Evolutionary conservation across 2,113 vertebrate species (phyloP), one percentile per base, ranked within the genome.

Genomic region (Pavo muticus): DNA sequence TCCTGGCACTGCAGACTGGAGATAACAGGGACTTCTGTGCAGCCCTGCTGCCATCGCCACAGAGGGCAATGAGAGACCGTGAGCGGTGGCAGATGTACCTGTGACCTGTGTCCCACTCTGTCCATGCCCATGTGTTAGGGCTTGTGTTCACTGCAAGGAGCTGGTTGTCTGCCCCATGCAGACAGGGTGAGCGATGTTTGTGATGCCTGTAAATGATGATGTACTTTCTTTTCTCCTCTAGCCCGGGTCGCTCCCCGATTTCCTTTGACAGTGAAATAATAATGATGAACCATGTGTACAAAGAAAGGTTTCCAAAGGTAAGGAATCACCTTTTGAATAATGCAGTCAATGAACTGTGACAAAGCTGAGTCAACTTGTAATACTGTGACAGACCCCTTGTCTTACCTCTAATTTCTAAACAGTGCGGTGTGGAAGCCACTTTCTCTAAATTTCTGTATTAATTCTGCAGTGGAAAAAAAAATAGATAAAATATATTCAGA

Each of bases 231-330:
- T 95, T 97, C 44, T 97, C 79, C 78, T 95, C 82, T 94, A 99
- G 99, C 95, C 99, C 99, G 44, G 99, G 99, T 56, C 99, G 99
- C 76, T 99, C 99, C 63, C 99, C 99, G 6, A 97, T 99, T 97
- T 99, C 98, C 89, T 99, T 99, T 93, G 99, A 99, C 97, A 99
- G 99, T 95, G 99, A 99, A 98, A 99, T 99, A 94, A 98, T 99
- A 97, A 99, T 99, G 99, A 99, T 99, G 99, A 99, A 99, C 98
- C 99, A 99, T 97, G 99, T 99, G 70, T 99, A 99, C 98, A 99
- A 99, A 97, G 99, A 99, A 97, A 98, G 99, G 81, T 99, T 99
- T 97, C 99, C 99, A 17, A 99, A 99, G 99, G 99, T 99, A 96
- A 96, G 98, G 81, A 94, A 93, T 69, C 44, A 30, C 68, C 89